Evolutionary conservation across 2,888 invertebrate species (phyloP), one percentile per base, ranked within the genome.

Genomic region (Alcis repandata): DNA sequence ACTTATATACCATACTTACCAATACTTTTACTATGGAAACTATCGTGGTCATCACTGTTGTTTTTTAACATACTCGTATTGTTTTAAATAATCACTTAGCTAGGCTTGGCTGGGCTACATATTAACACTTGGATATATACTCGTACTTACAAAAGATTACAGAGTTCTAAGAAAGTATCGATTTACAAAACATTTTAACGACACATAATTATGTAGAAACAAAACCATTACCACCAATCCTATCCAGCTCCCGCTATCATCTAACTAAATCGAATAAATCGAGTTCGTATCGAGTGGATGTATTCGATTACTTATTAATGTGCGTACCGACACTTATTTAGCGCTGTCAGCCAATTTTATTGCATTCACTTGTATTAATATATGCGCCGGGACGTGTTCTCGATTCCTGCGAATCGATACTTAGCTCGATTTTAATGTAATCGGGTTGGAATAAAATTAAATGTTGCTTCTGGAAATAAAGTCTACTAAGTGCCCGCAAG

Each of bases 271-370:
- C 82, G 81, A 79, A 80, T 88, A 89, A 87, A 87, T 81, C 86
- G 86, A 85, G 82, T 66, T 45, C 68, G 76, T 74, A 64, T 71
- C 76, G 86, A 86, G 86, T 83, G 85, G 80, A 87, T 85, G 90
- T 91, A 90, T 91, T 85, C 91, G 89, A 88, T 92, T 91, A 89
- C 92, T 89, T 90, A 90, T 87, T 86, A 91, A 90, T 89, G 89
- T 84, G 81, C 79, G 77, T 80, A 82, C 80, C 84, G 86, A 83
- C 86, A 87, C 88, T 88, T 90, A 91, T 89, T 90, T 92, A 90
- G 84, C 87, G 84, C 79, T 85, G 87, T 83, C 88, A 78, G 87
- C 77, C 77, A 80, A 87, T 84, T 89, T 89, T 89, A 88, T 88
- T 83, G 84, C 83, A 66, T 72, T 73, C 79, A 77, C 72, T 78